Evolutionary conservation across 2,113 vertebrate species (phyloP), one percentile per base, ranked within the genome.

Genomic region (Acanthochromis polyacanthus): DNA sequence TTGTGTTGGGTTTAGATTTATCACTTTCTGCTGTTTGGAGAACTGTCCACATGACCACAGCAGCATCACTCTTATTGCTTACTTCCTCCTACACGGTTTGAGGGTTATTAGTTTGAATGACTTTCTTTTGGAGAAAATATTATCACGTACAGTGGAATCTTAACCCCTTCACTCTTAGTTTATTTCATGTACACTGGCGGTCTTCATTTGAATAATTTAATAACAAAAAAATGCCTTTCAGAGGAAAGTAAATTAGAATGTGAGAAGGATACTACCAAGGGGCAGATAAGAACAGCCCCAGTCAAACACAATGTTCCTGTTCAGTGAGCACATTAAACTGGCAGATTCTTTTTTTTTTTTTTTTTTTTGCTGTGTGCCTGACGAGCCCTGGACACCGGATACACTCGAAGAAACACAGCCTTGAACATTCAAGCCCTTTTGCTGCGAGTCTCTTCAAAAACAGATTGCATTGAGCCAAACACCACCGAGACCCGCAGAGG

Each of bases 251-350:
- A 92, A 92, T 93, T 86, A 93, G 81, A 84, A 86, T 79, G 55
- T 80, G 83, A 87, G 89, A 82, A 75, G 73, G 80, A 84, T 78
- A 87, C 75, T 76, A 90, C 91, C 88, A 84, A 90, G 87, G 86
- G 90, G 81, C 75, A 91, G 93, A 92, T 87, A 92, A 92, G 91
- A 94, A 89, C 91, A 91, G 86, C 86, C 80, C 25, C 88, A 92
- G 88, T 93, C 90, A 91, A 92, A 93, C 91, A 86, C 84, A 91
- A 92, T 93, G 91, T 94, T 94, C 92, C 88, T 89, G 91, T 85
- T 94, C 91, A 92, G 78, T 93, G 91, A 90, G 85, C 92, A 84
- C 81, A 91, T 94, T 93, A 89, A 92, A 89, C 40, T 77, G 85
- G 84, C 89, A 92, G 84, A 91, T 91, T 90, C 25, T 25, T 30